Evolutionary conservation across 2,888 invertebrate genomes (phyloP).

Genomic region (Mesorhabditis belari): DNA sequence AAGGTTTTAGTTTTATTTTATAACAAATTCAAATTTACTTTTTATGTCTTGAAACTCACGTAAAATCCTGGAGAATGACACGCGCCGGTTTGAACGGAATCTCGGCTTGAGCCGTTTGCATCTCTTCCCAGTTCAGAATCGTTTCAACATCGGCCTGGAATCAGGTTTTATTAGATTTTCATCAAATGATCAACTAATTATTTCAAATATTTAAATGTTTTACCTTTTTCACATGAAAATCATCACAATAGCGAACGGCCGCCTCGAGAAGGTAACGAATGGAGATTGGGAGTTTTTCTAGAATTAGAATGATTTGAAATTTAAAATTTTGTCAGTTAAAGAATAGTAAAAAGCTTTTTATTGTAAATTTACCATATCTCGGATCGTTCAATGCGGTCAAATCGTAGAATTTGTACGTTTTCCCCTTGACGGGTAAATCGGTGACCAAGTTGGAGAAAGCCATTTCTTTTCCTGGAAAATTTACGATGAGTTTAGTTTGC

Average conservation of each 20-base stretch:
- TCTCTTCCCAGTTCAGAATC: slow-evolving; percentile 78
- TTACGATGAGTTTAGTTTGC: too few species aligned
- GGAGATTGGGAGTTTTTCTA: slow-evolving; percentile 72
- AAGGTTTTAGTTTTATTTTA: not conserved
- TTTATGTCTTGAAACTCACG: slow-evolving; percentile 59
- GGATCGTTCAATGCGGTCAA: slow-evolving; percentile 66
- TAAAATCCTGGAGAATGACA: slow-evolving; percentile 77
- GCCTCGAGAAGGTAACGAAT: slow-evolving; percentile 87
- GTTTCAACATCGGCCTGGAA: slow-evolving; percentile 71
- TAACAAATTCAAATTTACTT: not conserved
- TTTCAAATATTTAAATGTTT: not conserved
- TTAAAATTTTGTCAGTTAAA: not conserved
- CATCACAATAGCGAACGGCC: slow-evolving; percentile 89
- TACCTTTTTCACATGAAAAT: slow-evolving; percentile 75
- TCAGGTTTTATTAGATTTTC: not conserved
- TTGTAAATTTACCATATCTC: slow-evolving; percentile 67
- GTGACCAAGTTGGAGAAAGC: slow-evolving; percentile 20
- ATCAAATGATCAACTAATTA: not conserved
- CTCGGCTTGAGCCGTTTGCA: slow-evolving; percentile 69
- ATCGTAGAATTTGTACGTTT: slow-evolving; percentile 73
- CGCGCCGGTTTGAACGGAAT: slow-evolving; percentile 91
- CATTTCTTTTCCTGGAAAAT: too few species aligned
- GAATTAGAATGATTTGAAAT: slow-evolving; percentile 39
- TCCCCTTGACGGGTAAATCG: slow-evolving; percentile 53
- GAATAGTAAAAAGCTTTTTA: not conserved